These are phyloP conservation scores for Leptonema lineaticorne DNA, from an alignment of 1,140 invertebrate species.

Conservation along the genomic window DNA sequence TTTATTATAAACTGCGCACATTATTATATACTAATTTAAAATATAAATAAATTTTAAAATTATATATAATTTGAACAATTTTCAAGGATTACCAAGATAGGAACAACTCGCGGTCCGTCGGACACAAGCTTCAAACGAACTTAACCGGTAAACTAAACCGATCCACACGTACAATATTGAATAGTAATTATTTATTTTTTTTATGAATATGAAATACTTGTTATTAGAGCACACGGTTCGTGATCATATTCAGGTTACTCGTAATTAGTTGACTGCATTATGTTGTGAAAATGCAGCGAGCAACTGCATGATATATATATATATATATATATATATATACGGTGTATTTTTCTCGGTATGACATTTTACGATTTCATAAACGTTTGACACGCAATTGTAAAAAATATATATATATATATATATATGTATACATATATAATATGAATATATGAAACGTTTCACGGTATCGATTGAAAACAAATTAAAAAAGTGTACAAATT, in stretches of 20 bases:
- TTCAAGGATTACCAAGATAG: too few species aligned
- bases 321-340: not conserved
- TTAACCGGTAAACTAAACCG: not conserved
- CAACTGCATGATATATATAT: not conserved
- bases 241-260: constrained; percentile 24
- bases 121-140: not conserved
- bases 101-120: too few species aligned
- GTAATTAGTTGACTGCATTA: constrained; percentile 28
- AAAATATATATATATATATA: too few species aligned
- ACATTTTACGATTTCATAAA: constrained; percentile 8
- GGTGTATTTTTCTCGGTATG: constrained; percentile 7
- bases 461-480: not conserved
- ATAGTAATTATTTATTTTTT: too few species aligned
- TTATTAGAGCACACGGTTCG: not conserved
- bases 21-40: too few species aligned
- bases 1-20: too few species aligned
- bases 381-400: constrained; percentile 22
- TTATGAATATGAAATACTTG: too few species aligned
- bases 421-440: too few species aligned
- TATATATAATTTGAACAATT: too few species aligned
- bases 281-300: not conserved
- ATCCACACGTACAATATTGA: not conserved
- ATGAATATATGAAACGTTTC: not conserved
- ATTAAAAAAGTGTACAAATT: too few species aligned
- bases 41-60: too few species aligned